A percentile compares a stretch with the other conserved stretches of the same genome.
Evolutionary conservation across 2,888 invertebrate genomes (phyloP).

Genomic region (Watsonalla binaria): DNA sequence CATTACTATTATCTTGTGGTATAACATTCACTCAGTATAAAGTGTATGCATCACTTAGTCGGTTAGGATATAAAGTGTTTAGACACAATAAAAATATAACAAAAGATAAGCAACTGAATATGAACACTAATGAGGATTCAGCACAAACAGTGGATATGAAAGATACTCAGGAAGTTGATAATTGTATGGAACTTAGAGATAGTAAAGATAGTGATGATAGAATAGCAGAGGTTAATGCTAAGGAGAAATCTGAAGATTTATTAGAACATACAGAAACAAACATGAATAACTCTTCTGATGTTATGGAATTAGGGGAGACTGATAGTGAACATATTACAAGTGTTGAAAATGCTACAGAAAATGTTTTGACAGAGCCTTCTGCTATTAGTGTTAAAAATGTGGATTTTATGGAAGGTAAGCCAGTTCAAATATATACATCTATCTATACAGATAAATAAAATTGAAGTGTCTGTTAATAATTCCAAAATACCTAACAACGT

Average conservation of each 20-base stretch:
- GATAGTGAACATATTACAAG: background rate
- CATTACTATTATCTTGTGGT: constrained; percentile 59
- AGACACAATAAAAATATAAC: constrained; percentile 42
- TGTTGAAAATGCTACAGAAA: background rate
- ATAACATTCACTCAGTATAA: constrained; percentile 73
- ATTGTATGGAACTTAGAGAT: background rate
- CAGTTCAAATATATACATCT: no score
- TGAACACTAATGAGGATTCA: background rate
- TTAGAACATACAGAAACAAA: background rate
- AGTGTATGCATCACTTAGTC: constrained; percentile 78
- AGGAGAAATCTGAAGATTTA: background rate
- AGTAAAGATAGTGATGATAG: background rate
- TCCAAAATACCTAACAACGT: no score
- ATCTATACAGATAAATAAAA: no score
- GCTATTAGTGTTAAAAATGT: no score
- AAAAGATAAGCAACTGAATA: background rate
- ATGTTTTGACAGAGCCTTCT: no score
- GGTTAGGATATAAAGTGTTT: constrained; percentile 77
- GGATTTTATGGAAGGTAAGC: no score
- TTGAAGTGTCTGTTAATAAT: no score
- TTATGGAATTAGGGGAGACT: background rate
- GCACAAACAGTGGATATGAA: constrained; percentile 1
- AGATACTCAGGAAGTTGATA: constrained; percentile 3
- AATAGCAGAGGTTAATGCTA: background rate
- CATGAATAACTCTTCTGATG: background rate